Conservation (phyloP, 2,113 vertebrate genomes). For the Mus musculus region DNA sequence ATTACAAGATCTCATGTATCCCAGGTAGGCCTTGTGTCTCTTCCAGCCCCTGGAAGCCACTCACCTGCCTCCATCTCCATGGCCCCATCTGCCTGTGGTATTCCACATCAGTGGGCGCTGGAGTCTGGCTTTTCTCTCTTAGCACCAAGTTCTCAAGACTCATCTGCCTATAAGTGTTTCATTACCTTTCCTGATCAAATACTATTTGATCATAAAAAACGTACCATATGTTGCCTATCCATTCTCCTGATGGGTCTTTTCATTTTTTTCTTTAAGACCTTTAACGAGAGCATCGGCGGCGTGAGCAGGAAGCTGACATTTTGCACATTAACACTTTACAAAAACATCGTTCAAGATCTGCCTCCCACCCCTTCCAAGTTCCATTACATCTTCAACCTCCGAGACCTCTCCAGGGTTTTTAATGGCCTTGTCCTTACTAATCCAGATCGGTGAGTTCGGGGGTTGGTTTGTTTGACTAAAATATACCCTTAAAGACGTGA, state of each 20-base stretch:
- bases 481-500: not conserved
- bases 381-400: conserved; percentile 98
- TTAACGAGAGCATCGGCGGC: conserved; percentile 88
- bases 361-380: conserved; percentile 98
- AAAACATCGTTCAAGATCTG: conserved; percentile 91
- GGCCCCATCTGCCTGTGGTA: not conserved
- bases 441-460: conserved; percentile 90
- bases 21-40: too few relatives aligned
- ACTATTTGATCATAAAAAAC: accelerated
- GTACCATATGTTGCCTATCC: accelerated
- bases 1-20: not conserved
- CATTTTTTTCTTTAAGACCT: conserved; percentile 83
- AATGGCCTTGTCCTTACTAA: conserved; percentile 92
- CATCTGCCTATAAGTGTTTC: accelerated
- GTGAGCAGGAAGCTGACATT: conserved; percentile 90
- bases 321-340: conserved; percentile 95
- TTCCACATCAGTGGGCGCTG: not conserved
- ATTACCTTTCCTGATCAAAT: accelerated
- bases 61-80: not conserved
- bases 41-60: not conserved
- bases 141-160: not conserved
- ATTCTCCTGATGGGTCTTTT: not conserved
- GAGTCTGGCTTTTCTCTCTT: not conserved
- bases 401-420: conserved; percentile 95
- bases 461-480: not conserved